phyloP scores from a whole-genome alignment of 2,888 invertebrate genomes.

The Macrosoma leucophasiata region DNA sequence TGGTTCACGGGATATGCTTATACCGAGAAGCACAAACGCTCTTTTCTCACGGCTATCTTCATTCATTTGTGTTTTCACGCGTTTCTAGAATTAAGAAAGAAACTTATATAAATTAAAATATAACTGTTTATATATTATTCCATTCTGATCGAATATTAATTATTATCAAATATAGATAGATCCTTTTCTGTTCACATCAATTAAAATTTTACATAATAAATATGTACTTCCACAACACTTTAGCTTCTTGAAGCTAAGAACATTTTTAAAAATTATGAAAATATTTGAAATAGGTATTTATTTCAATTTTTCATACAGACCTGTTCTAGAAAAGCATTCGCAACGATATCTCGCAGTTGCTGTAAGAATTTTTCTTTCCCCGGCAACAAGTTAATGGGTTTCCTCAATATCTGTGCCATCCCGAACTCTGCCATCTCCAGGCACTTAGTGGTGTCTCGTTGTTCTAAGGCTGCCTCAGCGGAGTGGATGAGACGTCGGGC shows the following conservation, averaged over 20 bases:
- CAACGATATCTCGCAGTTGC: constrained; percentile 50
- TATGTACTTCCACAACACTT: background rate
- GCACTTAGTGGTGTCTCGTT: constrained; percentile 51
- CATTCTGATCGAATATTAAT: constrained; percentile 6
- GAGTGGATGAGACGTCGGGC: constrained; percentile 48
- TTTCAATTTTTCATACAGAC: too few species aligned
- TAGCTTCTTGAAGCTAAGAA: too few species aligned
- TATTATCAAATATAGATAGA: background rate
- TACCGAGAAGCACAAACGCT: constrained; percentile 59
- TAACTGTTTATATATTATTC: constrained; percentile 14
- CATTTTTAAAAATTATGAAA: too few species aligned
- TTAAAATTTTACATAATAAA: background rate
- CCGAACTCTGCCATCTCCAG: constrained; percentile 59
- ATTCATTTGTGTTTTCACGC: constrained; percentile 50
- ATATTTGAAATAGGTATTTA: too few species aligned
- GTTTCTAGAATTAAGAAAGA: constrained; percentile 38
- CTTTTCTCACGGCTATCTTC: constrained; percentile 60
- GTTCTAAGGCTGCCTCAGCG: constrained; percentile 37
- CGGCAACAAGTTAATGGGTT: constrained; percentile 46
- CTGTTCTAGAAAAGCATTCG: constrained; percentile 58
- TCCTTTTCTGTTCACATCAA: background rate
- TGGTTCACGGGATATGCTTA: constrained; percentile 57
- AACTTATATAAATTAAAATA: background rate
- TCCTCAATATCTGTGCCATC: constrained; percentile 57
- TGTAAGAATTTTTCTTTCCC: constrained; percentile 57